A percentile compares a stretch with the other conserved stretches of the same genome.
These are phyloP conservation scores for Tamandua tetradactyla DNA, from an alignment of 2,797 vertebrate genomes.

Conservation along the genomic window DNA sequence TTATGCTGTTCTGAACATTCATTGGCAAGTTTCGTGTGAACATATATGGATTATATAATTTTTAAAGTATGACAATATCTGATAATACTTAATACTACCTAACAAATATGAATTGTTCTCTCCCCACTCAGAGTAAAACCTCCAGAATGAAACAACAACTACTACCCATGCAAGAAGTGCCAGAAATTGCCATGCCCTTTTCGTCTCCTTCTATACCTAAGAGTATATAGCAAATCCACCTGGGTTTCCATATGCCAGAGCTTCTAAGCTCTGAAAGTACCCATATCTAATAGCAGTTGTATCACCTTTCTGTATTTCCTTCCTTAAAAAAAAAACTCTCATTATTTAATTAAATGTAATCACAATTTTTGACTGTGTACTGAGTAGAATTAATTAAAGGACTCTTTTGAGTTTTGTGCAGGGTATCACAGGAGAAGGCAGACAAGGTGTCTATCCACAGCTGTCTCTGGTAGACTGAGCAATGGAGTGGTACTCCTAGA, in stretches of 20 bases:
- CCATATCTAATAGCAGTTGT: neutral
- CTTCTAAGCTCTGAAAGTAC: neutral
- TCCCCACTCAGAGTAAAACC: neutral
- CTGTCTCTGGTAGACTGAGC: fast-evolving
- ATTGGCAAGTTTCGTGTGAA: neutral
- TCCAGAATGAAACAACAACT: neutral
- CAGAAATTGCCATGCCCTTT: neutral
- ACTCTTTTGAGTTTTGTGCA: neutral
- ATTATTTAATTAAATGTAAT: neutral
- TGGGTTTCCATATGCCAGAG: neutral
- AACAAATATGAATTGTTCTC: neutral
- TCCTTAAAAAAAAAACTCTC: neutral
- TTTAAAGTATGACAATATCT: neutral
- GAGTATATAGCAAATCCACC: neutral
- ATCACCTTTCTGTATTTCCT: neutral
- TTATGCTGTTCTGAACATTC: neutral
- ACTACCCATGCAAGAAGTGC: neutral
- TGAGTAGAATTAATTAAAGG: neutral
- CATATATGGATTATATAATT: neutral
- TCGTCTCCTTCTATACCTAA: neutral
- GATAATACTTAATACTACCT: neutral
- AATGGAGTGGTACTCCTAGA: neutral
- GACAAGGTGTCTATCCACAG: neutral
- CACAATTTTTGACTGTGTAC: neutral
- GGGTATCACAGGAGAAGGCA: neutral